Base-by-base conservation (phyloP, 2,888 invertebrate species). In the Gastrophysa polygoni region DNA sequence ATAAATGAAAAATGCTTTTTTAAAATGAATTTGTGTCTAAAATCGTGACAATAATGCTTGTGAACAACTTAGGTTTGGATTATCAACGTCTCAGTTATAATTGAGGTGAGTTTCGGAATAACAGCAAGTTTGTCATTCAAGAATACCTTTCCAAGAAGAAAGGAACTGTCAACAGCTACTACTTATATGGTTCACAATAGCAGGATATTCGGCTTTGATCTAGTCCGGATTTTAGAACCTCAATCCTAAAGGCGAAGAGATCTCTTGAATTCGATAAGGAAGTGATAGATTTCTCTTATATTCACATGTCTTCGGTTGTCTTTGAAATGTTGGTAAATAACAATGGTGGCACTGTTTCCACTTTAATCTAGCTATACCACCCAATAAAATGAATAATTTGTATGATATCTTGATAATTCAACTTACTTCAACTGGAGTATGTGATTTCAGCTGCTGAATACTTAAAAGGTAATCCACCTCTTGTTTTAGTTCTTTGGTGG, bases 41-140 rank as follows among this genome's bases (percentile, higher is more conserved):
- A 78, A 77, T 77, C 73, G 78, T 79, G 82, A 82, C 82, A 82
- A 82, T 82, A 82, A 82, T 79, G 79, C 73, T 75, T 73, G 73
- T 75, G 73, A 70, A 75, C 68, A 68, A 71, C 68, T 72, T 71
- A 69, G 69, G 71, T 74, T 75, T 77, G 77, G 77, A 78, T 79
- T 74, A 73, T 67, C 51, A 38, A 49, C 44, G 14, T 52, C 18
- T 38, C 16, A 54, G 64, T 63, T 61, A 58, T 24, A 66, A 3
- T 61, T 63, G 65, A 71, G 71, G 72, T 71, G 59, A 69, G 70
- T 60, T 50, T 34, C 44, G 8, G 6, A n/a, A 44, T 49, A 24
- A 14, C 29, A 32, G 24, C 24, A 43, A 46, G 51, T 61, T 52
- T 48, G 28, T 46, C 38, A 11, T 51, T 17, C 34, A 24, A 38